Percentiles rank a stretch among this genome's conserved stretches.
Conservation (phyloP, 1,140 invertebrate species). For the Druon quercuslanigerum region DNA sequence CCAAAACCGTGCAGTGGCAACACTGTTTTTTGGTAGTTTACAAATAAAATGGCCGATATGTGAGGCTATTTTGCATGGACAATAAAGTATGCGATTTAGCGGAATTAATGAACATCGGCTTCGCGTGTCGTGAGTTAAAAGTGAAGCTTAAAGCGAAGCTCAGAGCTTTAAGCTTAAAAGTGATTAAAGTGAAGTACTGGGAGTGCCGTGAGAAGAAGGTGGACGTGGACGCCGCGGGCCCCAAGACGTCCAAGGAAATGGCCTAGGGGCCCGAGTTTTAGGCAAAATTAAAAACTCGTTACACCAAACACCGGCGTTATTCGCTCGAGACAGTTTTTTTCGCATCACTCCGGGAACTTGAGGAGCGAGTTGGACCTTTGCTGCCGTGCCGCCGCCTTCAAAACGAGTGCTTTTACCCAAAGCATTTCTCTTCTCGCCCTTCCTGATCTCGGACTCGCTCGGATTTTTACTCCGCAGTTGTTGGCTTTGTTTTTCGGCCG, state of each 20-base stretch:
- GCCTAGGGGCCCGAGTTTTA: constrained; percentile 35
- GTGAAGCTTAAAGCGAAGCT: constrained; percentile 36
- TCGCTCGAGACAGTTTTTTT: not conserved
- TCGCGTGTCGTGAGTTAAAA: constrained; percentile 53
- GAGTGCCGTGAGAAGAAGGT: constrained; percentile 60
- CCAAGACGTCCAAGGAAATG: constrained; percentile 51
- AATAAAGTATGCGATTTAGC: constrained; percentile 71
- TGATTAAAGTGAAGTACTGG: constrained; percentile 51
- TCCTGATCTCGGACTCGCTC: constrained; percentile 32
- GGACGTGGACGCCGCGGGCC: constrained; percentile 67
- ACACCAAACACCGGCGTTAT: not conserved
- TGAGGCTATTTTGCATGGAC: constrained; percentile 73
- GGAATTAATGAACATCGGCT: constrained; percentile 67
- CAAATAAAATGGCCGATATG: constrained; percentile 76
- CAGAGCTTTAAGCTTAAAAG: constrained; percentile 37
- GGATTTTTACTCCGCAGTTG: not conserved
- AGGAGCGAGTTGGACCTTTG: not conserved
- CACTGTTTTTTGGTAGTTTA: constrained; percentile 74
- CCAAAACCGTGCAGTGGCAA: constrained; percentile 71
- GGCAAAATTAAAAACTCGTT: constrained; percentile 16
- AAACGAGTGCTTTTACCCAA: not conserved
- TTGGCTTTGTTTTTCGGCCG: not conserved
- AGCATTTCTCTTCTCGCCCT: constrained; percentile 27
- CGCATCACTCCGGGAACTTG: not conserved
- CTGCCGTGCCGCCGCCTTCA: constrained; percentile 23